Conservation (phyloP, 2,113 vertebrate species). For the Semnopithecus entellus region DNA sequence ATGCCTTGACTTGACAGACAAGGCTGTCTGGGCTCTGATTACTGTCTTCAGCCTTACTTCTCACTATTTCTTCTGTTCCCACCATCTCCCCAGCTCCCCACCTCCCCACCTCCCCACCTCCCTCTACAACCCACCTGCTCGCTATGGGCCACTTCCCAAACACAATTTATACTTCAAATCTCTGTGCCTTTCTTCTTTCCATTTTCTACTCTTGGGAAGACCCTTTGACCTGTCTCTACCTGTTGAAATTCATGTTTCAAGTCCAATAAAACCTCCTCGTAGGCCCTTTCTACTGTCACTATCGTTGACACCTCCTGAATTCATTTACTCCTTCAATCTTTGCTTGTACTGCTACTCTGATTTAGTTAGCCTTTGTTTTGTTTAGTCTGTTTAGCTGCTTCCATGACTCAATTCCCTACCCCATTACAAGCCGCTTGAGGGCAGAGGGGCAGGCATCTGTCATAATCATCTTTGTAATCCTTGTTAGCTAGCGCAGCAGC, state of each 20-base stretch:
- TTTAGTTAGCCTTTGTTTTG: not conserved
- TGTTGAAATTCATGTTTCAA: not conserved
- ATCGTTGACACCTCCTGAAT: not conserved
- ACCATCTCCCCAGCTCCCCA: fast-evolving
- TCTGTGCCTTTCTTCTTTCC: not conserved
- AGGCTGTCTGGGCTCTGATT: not conserved
- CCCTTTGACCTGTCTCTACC: not conserved
- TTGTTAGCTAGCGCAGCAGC: not conserved
- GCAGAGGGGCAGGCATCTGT: not conserved
- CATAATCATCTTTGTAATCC: not conserved
- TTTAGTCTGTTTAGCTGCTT: not conserved
- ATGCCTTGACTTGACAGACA: not conserved
- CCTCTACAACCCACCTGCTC: not conserved
- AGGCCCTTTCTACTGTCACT: not conserved
- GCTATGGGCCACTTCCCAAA: not conserved
- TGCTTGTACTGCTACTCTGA: not conserved
- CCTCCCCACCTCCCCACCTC: fast-evolving
- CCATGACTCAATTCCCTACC: not conserved
- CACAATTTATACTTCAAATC: not conserved
- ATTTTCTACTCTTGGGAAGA: not conserved
- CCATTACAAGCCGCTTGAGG: not conserved
- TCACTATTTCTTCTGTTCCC: not conserved
- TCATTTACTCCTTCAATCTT: not conserved
- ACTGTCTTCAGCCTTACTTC: not conserved
- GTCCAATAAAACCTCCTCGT: not conserved